Evolutionary conservation across 2,113 vertebrate genomes (phyloP).

Genomic region (Lepus europaeus): DNA sequence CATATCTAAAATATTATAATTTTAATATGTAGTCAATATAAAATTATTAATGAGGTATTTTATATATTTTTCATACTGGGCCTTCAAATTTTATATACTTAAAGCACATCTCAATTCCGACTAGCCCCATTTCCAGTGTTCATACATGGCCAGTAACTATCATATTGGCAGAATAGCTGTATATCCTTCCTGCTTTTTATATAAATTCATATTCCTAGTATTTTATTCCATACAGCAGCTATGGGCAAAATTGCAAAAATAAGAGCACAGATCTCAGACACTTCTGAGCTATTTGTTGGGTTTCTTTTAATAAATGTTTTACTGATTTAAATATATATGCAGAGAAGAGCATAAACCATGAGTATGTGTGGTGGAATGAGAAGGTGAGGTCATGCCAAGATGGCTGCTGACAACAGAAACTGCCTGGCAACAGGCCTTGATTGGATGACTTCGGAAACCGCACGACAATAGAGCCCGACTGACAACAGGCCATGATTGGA

Average conservation of each 20-base stretch:
- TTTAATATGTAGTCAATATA: not conserved
- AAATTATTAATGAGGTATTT: not conserved
- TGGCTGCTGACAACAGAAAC: too few species aligned
- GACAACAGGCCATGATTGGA: too few species aligned
- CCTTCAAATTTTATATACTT: not conserved
- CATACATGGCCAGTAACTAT: not conserved
- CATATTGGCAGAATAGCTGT: not conserved
- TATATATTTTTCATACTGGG: not conserved
- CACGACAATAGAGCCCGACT: too few species aligned
- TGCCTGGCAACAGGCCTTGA: too few species aligned
- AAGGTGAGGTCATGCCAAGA: too few species aligned
- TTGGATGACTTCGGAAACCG: too few species aligned
- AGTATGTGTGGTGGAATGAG: too few species aligned
- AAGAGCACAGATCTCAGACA: not conserved
- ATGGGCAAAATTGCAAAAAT: not conserved
- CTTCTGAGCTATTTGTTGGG: not conserved
- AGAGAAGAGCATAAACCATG: not conserved
- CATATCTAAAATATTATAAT: not conserved
- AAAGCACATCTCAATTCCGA: not conserved
- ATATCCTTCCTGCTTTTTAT: not conserved
- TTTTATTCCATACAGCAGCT: not conserved
- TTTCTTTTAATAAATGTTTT: not conserved
- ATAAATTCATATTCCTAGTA: too few species aligned
- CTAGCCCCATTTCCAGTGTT: not conserved
- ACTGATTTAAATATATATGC: not conserved